Evolutionary conservation across 2,797 vertebrate species (phyloP), one percentile per base, ranked within the genome.

Genomic region (Prunella strophiata): DNA sequence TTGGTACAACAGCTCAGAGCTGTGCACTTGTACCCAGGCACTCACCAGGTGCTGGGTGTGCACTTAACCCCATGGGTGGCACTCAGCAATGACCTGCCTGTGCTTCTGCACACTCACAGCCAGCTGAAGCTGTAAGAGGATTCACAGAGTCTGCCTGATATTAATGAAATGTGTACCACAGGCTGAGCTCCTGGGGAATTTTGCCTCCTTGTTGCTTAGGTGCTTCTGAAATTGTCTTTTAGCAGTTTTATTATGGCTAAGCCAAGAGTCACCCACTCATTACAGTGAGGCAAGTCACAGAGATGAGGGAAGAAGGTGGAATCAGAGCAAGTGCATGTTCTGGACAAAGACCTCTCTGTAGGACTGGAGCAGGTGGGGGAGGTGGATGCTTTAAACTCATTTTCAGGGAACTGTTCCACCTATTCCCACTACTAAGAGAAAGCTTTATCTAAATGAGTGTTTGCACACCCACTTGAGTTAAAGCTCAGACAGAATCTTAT

Each of bases 31-130:
- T 29, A 34, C 7, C 54, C 71, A 40, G 43, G 57, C 21, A 22
- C 62, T n/a, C 9, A 3, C 30, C 15, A 32, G 38, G 23, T 6
- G 38, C 66, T 48, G 14, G 20, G 36, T 3, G 5, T 20, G 14
- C 62, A 45, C 1, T 0, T 2, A 45, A 16, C 29, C 23, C 65
- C 30, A 3, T 0, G 16, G 75, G 29, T 26, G 30, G 12, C 9
- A 1, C 2, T 17, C 27, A 50, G 58, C 21, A 57, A 34, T 17
- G 51, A 85, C 3, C 15, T 34, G 11, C 47, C 61, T 13, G 25
- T 59, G 55, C 36, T 29, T 42, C 51, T 25, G 68, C 36, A 52
- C 45, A 8, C 30, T 59, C 34, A 16, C 32, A 43, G 40, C 9
- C 42, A 21, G 4, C 2, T 21, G 7, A 79, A n/a, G 32, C 58